Evolutionary conservation across 2,888 invertebrate species (phyloP).

Genomic region (Tiliacea citrago): DNA sequence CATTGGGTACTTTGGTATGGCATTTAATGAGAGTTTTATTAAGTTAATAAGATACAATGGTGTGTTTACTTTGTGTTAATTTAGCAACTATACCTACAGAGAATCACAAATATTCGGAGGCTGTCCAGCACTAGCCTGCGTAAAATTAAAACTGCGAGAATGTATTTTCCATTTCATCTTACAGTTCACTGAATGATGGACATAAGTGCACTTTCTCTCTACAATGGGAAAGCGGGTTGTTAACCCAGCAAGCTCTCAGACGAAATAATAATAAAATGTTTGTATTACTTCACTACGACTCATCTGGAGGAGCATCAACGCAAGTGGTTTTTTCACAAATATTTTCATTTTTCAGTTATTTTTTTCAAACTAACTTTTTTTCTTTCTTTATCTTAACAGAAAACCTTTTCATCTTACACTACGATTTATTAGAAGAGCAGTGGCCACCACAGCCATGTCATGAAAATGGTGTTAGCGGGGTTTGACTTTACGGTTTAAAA

Average conservation of each 20-base stretch:
- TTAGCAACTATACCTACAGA: not conserved
- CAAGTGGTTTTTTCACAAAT: not conserved
- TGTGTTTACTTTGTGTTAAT: not conserved
- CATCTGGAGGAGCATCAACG: not conserved
- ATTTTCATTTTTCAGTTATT: no score
- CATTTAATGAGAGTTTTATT: not conserved
- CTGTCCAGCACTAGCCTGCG: not conserved
- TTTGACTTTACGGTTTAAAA: not conserved
- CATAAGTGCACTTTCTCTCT: conserved; percentile 5
- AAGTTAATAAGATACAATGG: no score
- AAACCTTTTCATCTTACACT: not conserved
- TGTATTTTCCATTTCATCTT: not conserved
- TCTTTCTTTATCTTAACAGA: no score
- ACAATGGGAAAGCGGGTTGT: conserved; percentile 1
- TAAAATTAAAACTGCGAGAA: not conserved
- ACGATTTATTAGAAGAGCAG: no score
- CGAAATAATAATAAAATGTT: conserved; percentile 8
- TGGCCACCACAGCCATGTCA: not conserved
- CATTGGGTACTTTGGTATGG: not conserved
- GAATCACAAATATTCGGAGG: not conserved
- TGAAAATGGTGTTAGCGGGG: no score
- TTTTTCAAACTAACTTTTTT: no score
- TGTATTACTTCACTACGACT: not conserved
- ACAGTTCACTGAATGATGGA: conserved; percentile 9
- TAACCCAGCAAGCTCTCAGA: conserved; percentile 11